Evolutionary conservation across 2,797 vertebrate species (phyloP).

Genomic region (Cyclopterus lumpus): DNA sequence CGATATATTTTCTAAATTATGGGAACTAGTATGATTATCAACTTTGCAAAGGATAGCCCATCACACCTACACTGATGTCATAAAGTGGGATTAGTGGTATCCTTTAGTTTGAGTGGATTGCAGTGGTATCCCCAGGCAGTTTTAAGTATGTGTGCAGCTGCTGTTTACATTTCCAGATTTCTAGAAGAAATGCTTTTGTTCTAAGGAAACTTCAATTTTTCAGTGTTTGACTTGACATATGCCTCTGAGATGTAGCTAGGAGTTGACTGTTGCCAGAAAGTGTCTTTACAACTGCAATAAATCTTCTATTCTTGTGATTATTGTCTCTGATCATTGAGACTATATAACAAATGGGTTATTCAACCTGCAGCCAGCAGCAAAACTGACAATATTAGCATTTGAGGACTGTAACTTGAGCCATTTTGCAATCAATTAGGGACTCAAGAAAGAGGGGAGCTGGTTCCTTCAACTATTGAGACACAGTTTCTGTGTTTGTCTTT

Average conservation of each 20-base stretch:
- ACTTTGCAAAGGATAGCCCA: conserved; percentile 11
- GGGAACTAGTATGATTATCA: conserved; percentile 7
- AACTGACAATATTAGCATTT: background rate
- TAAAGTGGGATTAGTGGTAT: conserved; percentile 12
- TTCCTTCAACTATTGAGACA: background rate
- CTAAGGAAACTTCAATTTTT: conserved; percentile 5
- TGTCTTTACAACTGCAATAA: conserved; percentile 69
- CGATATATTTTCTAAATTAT: background rate
- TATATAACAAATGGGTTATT: background rate
- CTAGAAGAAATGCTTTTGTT: conserved; percentile 7
- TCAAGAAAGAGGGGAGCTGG: no score
- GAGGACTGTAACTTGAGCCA: background rate
- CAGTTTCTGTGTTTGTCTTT: no score
- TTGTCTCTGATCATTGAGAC: background rate
- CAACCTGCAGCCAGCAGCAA: background rate
- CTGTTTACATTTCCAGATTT: conserved; percentile 32
- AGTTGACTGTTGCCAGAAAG: conserved; percentile 55
- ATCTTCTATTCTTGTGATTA: conserved; percentile 26
- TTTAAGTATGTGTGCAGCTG: conserved; percentile 18
- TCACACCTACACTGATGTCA: conserved; percentile 16
- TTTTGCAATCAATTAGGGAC: background rate
- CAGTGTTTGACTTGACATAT: conserved; percentile 34
- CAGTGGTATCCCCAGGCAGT: conserved; percentile 11
- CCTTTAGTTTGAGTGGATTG: conserved; percentile 26
- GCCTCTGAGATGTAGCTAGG: conserved; percentile 36